Evolutionary conservation across 1,140 invertebrate species (phyloP).

Genomic region (Drosophila mauritiana): DNA sequence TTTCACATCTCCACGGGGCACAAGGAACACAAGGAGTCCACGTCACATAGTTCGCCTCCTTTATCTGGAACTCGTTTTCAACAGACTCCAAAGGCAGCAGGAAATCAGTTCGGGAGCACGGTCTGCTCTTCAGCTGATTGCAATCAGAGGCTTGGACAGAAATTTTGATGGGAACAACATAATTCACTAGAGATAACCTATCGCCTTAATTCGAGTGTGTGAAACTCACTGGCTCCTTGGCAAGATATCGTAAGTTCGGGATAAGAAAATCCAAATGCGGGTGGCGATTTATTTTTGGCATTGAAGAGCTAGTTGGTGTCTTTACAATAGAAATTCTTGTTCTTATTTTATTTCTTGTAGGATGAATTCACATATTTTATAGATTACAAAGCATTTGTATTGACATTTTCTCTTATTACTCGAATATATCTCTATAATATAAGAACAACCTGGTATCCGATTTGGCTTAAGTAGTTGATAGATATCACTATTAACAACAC

Average conservation of each 20-base stretch:
- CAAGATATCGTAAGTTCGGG: conserved; percentile 5
- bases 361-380: neutral
- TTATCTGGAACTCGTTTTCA: conserved; percentile 62
- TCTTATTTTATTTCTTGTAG: neutral
- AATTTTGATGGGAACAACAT: conserved; percentile 69
- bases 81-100: conserved; percentile 21
- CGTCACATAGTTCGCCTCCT: conserved; percentile 7
- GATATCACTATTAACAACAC: too few relatives aligned
- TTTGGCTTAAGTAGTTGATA: too few relatives aligned
- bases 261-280: neutral
- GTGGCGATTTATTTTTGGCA: neutral
- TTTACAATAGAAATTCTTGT: too few relatives aligned
- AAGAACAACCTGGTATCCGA: neutral
- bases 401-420: too few relatives aligned
- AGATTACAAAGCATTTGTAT: neutral
- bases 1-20: conserved; percentile 57
- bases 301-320: too few relatives aligned
- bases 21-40: conserved; percentile 18
- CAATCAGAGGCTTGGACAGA: conserved; percentile 47
- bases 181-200: conserved; percentile 65
- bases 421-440: neutral
- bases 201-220: conserved; percentile 22
- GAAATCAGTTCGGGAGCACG: conserved; percentile 45
- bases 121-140: conserved; percentile 25
- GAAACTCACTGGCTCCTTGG: conserved; percentile 23